Base-by-base conservation (phyloP, 2,888 invertebrate species). In the Pilophorus perplexus region DNA sequence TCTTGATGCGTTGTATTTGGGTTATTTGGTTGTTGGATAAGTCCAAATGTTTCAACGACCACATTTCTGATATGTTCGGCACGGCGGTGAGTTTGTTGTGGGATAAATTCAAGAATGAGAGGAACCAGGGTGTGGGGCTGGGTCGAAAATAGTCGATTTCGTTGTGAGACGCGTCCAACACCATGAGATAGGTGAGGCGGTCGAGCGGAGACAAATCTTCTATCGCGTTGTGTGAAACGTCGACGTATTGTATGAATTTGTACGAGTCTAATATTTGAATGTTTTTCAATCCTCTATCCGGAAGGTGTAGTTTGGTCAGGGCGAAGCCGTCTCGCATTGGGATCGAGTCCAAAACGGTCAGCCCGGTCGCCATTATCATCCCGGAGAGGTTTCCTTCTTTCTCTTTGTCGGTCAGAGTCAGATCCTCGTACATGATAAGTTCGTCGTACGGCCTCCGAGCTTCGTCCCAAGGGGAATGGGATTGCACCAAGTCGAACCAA, bases 21-120 rank as follows among this genome's bases (percentile, higher is more conserved):
- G 79, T 80, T 62, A 86, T 84, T 54, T 79, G 78, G 74, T 86
- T 86, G 71, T 84, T 81, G 0, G 85, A 83, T 65, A 86, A 74
- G 76, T 85, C 81, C 65, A 86, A 77, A 57, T 80, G 75, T 0
- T 82, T 80, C 3, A 85, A 78, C 3, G 85, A 84, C 85, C 85
- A 85, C 74, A 84, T 85, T 18, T 75, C 74, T 10, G 76, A 78
- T 27, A 85, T 74, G 75, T 85, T 82, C 46, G 77, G 77, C 68
- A 85, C 82, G 60, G 73, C 73, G 62, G 76, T 78, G 42, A 85
- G 79, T 0, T 78, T 77, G 75, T 86, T 86, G 73, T 79, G 78
- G 50, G 82, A 82, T 68, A 83, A 82, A 77, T 84, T 80, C 1
- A 84, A 84, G 73, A 81, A 81, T 6, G 83, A 83, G 68, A 86